Evolutionary conservation across 2,888 invertebrate genomes (phyloP).

Genomic region (Eurytoma adleriae): DNA sequence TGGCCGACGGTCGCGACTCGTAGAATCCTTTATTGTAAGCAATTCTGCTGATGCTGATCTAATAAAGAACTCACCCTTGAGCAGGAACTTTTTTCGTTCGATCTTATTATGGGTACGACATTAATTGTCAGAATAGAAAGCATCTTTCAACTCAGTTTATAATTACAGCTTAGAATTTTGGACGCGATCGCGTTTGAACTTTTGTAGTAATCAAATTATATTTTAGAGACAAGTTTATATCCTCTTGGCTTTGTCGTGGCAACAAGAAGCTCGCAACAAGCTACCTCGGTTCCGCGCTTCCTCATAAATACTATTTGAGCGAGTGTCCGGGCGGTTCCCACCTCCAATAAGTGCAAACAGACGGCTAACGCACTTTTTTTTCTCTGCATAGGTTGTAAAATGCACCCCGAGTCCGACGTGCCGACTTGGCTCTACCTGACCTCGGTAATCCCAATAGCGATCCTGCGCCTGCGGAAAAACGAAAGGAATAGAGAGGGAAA

Average conservation of each 20-base stretch:
- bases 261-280: conserved; percentile 53
- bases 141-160: too few species aligned
- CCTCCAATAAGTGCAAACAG: conserved; percentile 43
- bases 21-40: too few species aligned
- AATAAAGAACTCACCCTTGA: too few species aligned
- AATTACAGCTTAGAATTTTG: too few species aligned
- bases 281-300: conserved; percentile 1
- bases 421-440: conserved; percentile 28
- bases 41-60: too few species aligned
- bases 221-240: conserved; percentile 59
- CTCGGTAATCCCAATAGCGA: not conserved
- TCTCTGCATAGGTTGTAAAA: conserved; percentile 35
- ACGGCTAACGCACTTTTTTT: conserved; percentile 10
- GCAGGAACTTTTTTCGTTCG: too few species aligned
- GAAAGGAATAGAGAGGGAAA: not conserved
- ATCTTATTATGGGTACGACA: too few species aligned
- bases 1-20: conserved; percentile 37
- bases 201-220: too few species aligned
- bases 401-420: conserved; percentile 8
- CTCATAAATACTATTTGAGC: conserved; percentile 28
- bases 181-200: too few species aligned
- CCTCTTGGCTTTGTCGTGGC: conserved; percentile 59
- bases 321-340: not conserved
- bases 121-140: too few species aligned
- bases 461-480: not conserved